Conservation (phyloP, 2,797 vertebrate genomes). For the Phalanger gymnotis region DNA sequence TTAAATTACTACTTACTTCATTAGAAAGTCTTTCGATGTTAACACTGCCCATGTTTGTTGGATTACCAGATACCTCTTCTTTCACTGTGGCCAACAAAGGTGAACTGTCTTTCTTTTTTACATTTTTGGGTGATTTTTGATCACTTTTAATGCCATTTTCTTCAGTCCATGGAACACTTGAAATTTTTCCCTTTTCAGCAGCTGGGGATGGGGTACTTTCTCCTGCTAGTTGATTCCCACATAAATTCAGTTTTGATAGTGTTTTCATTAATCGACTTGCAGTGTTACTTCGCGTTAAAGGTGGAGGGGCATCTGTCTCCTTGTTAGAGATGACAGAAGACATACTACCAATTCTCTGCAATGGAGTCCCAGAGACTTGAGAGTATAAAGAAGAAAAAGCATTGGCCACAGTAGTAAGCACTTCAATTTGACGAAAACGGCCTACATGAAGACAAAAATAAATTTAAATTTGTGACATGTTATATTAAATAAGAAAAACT, state of each 20-base stretch:
- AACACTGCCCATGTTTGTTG: slow-evolving; percentile 31
- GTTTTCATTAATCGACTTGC: slow-evolving; percentile 92
- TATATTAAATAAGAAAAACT: background rate
- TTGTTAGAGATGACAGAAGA: slow-evolving; percentile 85
- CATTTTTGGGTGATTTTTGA: slow-evolving; percentile 85
- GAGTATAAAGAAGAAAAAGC: slow-evolving; percentile 98
- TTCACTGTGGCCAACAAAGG: slow-evolving; percentile 90
- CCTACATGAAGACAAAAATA: slow-evolving; percentile 83
- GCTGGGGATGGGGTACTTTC: slow-evolving; percentile 74
- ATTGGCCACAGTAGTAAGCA: slow-evolving; percentile 97
- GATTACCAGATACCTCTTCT: slow-evolving; percentile 87
- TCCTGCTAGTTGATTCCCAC: slow-evolving; percentile 75
- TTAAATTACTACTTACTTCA: slow-evolving; percentile 54
- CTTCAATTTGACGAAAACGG: slow-evolving; percentile 98
- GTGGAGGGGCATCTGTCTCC: slow-evolving; percentile 84
- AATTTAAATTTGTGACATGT: slow-evolving; percentile 1
- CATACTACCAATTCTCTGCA: slow-evolving; percentile 90
- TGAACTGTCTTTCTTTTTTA: slow-evolving; percentile 89
- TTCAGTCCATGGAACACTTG: slow-evolving; percentile 69
- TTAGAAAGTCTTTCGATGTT: slow-evolving; percentile 58
- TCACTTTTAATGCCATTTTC: slow-evolving; percentile 84
- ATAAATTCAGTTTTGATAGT: slow-evolving; percentile 90
- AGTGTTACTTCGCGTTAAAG: slow-evolving; percentile 88
- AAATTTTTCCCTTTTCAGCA: slow-evolving; percentile 77
- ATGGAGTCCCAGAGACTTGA: slow-evolving; percentile 94